Evolutionary conservation across 2,888 invertebrate species (phyloP), one percentile per base, ranked within the genome.

Genomic region (Parelbella ahira): DNA sequence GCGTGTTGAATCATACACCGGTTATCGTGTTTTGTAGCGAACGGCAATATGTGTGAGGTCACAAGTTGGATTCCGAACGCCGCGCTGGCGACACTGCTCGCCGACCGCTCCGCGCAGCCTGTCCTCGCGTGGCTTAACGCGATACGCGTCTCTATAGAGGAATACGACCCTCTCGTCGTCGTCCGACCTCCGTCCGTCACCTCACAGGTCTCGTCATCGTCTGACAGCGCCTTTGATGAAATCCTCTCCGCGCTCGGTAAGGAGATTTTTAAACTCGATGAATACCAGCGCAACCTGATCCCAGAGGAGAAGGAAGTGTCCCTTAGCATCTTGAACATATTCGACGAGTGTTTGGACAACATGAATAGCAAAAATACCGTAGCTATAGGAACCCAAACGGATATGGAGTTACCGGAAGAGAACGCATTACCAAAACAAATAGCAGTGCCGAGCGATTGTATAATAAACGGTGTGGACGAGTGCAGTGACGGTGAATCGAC

Each of bases 51-150:
- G 60, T 79, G 81, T 65, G 82, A 79, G 63, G 70, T 77, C 60
- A 71, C 77, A 71, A 86, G 84, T 86, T 87, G 86, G 84, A 74
- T 87, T 63, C 88, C 88, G 75, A 72, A 67, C 80, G 84, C 75
- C 57, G 81, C 82, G 45, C 80, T 80, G 74, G 72, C 58, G 47
- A 82, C 83, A 80, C 78, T 83, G 62, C 71, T 72, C 64, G 60
- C 66, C 51, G 68, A 68, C 38, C 63, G 69, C 53, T 67, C 78
- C 56, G 68, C 81, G 50, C 68, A 68, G 56, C 77, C 83, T 21
- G 58, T 84, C 11, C 61, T 83, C 68, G 82, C 79, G 38, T 88
- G 88, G 88, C 67, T 88, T n/a, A 53, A 68, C 7, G 58, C 63
- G 2, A 60, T 88, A 37, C 74, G 88, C 37, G 71, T 60, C 19